Evolutionary conservation across 2,797 vertebrate species (phyloP).

Genomic region (Myotis planiceps): DNA sequence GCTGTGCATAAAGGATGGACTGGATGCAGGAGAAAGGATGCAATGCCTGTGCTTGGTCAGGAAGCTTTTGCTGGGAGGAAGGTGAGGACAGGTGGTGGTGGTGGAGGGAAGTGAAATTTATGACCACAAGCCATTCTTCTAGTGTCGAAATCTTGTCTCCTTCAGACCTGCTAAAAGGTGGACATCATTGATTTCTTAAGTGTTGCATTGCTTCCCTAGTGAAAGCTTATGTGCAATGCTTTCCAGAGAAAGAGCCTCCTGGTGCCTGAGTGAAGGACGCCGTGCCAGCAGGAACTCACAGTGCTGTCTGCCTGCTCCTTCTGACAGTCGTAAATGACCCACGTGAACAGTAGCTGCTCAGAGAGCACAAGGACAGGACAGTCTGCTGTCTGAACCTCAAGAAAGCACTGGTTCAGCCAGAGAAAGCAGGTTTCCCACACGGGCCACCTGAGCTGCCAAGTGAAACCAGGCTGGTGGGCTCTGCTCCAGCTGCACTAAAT

Average conservation of each 20-base stretch:
- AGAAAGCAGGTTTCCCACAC: conserved; percentile 24
- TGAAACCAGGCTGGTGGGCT: background rate
- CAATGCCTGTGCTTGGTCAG: background rate
- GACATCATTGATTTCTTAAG: background rate
- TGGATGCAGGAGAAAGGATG: background rate
- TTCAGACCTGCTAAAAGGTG: background rate
- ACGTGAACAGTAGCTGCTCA: background rate
- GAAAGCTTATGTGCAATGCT: background rate
- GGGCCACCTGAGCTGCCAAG: background rate
- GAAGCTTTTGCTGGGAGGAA: background rate
- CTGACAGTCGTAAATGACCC: background rate
- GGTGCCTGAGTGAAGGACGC: background rate
- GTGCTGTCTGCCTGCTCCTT: background rate
- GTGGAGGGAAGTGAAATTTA: background rate
- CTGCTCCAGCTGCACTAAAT: background rate
- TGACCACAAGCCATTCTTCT: background rate
- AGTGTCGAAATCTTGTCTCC: background rate
- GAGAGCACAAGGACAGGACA: background rate
- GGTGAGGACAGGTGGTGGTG: background rate
- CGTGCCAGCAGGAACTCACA: background rate
- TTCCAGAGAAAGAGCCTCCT: background rate
- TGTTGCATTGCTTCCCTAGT: background rate
- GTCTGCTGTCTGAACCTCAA: background rate
- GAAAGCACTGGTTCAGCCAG: background rate
- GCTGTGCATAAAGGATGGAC: background rate